Base-by-base conservation (phyloP, 2,797 vertebrate genomes). In the Morus bassanus region DNA sequence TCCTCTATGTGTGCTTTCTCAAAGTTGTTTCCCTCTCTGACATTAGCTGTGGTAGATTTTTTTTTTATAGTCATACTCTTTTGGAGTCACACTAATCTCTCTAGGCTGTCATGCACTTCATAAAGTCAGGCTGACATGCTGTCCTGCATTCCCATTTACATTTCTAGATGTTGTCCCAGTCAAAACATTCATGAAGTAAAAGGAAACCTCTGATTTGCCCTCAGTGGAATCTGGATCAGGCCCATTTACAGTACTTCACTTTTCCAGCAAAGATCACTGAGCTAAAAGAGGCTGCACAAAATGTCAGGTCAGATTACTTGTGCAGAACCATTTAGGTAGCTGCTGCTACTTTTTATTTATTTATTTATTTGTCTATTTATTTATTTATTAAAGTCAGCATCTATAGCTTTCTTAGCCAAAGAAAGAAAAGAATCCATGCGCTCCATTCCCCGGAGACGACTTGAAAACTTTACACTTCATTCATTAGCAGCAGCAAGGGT, bases 191-290 rank as follows among this genome's bases (percentile, higher is more conserved):
- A 1, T 64, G 43, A 93, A 85, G 17, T 85, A 77, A 90, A 94
- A 80, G 12, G 15, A 93, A 89, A 85, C 54, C 46, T 88, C 45
- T 60, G 57, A 51, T 43, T 63, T 82, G 18, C 16, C 45, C 31
- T 76, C 78, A 35, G 27, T 67, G 28, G 5, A 5, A 75, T 54
- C 30, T 73, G 76, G 67, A 76, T 73, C 51, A 72, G 35, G 73
- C 17, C 50, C n/a, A 64, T 27, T 45, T 67, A 51, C n/a, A 78
- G 61, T 27, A 33, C 41, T 93, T 91, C 57, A 73, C n/a, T 91
- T 89, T 89, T 85, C 18, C 37, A 85, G 57, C n/a, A 93, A 96
- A 97, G 91, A 61, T 94, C 93, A 93, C 65, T 57, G 63, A 91
- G 53, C 68, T 94, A 63, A 83, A 88, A 92, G 28, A 88, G 41